Conservation (phyloP, 2,797 vertebrate species). For the Hippopotamyrus pictus region DNA sequence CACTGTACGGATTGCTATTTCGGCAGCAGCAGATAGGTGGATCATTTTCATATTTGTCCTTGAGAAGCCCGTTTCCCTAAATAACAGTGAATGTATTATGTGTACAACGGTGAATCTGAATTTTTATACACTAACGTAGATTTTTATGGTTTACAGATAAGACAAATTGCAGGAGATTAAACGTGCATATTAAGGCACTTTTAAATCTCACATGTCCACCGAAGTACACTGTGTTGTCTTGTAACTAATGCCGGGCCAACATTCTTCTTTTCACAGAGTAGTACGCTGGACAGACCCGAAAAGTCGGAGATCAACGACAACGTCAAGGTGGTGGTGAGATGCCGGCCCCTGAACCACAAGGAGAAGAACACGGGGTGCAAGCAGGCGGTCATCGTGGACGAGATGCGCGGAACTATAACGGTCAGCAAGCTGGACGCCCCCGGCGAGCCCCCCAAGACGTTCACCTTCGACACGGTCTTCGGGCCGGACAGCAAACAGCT, state of each 20-base stretch:
- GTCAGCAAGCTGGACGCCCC: slow-evolving; percentile 85
- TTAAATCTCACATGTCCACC: neutral
- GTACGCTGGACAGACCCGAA: slow-evolving; percentile 77
- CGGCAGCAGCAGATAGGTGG: neutral
- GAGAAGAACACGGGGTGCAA: slow-evolving; percentile 81
- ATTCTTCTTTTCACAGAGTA: slow-evolving; percentile 54
- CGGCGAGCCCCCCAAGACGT: slow-evolving; percentile 94
- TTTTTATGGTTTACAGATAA: neutral
- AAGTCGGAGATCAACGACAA: slow-evolving; percentile 83
- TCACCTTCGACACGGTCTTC: slow-evolving; percentile 97
- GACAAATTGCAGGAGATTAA: neutral
- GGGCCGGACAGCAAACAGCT: slow-evolving; percentile 93
- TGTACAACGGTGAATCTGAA: neutral
- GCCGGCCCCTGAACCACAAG: slow-evolving; percentile 88
- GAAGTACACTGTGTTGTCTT: neutral
- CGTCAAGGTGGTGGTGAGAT: slow-evolving; percentile 95
- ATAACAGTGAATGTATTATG: neutral
- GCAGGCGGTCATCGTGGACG: slow-evolving; percentile 83
- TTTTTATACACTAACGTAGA: neutral
- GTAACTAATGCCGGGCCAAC: neutral
- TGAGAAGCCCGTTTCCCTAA: neutral
- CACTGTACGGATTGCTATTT: neutral
- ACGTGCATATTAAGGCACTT: neutral
- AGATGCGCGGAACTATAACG: slow-evolving; percentile 90
- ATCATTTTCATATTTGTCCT: neutral